Conservation (phyloP, 92 coral and sea anemone genomes). For the Heliopora coerulea region DNA sequence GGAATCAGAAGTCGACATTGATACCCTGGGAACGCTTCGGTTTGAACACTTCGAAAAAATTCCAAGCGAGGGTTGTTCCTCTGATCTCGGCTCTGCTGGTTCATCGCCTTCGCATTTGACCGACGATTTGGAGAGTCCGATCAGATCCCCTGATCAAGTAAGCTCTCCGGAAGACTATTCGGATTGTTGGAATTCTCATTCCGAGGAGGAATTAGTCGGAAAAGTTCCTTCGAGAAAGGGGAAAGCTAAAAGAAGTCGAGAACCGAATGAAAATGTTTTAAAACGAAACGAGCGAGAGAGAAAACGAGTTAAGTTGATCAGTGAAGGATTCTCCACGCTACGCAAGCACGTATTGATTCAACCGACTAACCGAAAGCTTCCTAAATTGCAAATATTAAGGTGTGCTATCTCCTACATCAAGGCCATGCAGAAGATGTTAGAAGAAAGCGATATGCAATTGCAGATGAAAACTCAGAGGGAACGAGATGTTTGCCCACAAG, state of each 20-base stretch:
- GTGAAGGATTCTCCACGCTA: constrained; percentile 88
- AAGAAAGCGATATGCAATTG: constrained; percentile 56
- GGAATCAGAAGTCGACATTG: constrained; percentile 20
- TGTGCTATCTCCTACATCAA: constrained; percentile 89
- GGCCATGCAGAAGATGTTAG: constrained; percentile 74
- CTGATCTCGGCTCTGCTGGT: constrained; percentile 5
- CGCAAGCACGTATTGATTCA: constrained; percentile 76
- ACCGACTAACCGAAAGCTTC: constrained; percentile 88
- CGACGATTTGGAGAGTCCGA: constrained; percentile 9
- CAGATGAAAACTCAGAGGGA: not conserved
- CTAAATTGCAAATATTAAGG: constrained; percentile 88
- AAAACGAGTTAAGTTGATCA: constrained; percentile 85
- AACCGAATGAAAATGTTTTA: not conserved
- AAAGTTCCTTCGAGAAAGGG: not conserved
- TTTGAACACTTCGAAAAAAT: constrained; percentile 14
- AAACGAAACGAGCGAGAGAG: constrained; percentile 88
- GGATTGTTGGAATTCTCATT: not conserved
- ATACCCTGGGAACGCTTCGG: constrained; percentile 7
- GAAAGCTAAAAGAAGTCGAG: not conserved
- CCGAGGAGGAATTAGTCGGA: not conserved
- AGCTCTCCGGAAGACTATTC: not conserved
- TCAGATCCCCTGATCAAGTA: not conserved
- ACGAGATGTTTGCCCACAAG: too few relatives aligned
- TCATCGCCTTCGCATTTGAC: constrained; percentile 10
- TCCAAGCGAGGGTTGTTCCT: too few relatives aligned